A percentile compares a stretch with the other conserved stretches of the same genome.
Conservation (phyloP, 2,113 vertebrate genomes). For the Pluvianellus socialis region DNA sequence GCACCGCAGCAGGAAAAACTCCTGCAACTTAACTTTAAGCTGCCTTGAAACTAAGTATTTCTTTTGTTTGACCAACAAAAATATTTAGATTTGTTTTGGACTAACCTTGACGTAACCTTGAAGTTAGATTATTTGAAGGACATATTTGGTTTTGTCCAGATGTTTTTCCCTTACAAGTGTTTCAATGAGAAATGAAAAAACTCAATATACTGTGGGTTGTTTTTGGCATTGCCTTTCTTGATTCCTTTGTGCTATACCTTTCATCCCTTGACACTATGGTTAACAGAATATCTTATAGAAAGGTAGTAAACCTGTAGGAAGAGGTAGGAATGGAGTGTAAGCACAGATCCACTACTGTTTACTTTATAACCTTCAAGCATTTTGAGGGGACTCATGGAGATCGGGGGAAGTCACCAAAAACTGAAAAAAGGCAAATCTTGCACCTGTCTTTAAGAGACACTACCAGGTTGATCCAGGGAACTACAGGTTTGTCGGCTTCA, state of each 20-base stretch:
- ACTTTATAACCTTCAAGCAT: neutral
- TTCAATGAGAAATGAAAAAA: neutral
- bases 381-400: neutral
- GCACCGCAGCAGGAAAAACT: neutral
- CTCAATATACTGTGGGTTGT: too few relatives aligned
- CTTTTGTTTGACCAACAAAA: neutral
- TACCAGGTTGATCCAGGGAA: neutral
- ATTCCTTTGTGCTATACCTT: neutral
- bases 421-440: neutral
- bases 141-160: neutral
- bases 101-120: neutral
- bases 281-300: neutral
- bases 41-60: neutral
- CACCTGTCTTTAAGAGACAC: neutral
- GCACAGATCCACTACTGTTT: neutral
- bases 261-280: neutral
- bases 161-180: neutral
- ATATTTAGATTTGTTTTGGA: neutral
- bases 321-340: neutral
- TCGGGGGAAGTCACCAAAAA: too few relatives aligned
- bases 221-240: neutral
- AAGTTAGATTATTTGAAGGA: neutral
- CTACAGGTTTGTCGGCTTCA: neutral
- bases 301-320: neutral
- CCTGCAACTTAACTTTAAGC: neutral